A percentile compares a stretch with the other conserved stretches of the same genome.
Conservation (phyloP, 2,888 invertebrate genomes). For the Melieria picta region DNA sequence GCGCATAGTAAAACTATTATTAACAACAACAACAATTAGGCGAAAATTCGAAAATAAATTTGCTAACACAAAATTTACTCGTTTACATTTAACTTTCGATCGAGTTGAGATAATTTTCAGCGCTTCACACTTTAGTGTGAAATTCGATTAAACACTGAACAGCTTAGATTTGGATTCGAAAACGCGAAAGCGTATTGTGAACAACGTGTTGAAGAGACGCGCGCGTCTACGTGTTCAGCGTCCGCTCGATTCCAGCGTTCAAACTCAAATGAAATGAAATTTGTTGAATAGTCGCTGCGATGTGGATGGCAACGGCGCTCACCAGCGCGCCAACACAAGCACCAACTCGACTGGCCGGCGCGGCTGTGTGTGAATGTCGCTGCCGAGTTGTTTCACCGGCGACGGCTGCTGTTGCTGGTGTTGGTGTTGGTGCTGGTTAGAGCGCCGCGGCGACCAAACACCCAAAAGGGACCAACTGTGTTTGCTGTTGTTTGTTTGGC, state of each 20-base stretch:
- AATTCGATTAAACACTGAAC: too few species aligned
- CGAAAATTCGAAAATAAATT: too few species aligned
- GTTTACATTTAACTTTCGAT: too few species aligned
- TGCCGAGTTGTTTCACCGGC: neutral
- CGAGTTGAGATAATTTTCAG: too few species aligned
- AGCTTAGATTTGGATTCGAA: too few species aligned
- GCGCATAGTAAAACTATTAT: neutral
- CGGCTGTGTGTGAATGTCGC: neutral
- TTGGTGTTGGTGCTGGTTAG: neutral
- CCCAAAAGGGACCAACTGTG: conserved; percentile 34
- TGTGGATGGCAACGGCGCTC: conserved; percentile 36
- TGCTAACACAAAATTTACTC: too few species aligned
- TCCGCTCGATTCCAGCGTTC: conserved; percentile 51
- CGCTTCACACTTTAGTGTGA: too few species aligned
- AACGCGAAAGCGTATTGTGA: too few species aligned
- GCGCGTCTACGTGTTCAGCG: conserved; percentile 39
- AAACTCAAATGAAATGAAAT: conserved; percentile 52
- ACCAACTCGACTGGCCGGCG: conserved; percentile 1
- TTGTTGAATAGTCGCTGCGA: conserved; percentile 14
- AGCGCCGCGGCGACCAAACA: conserved; percentile 4
- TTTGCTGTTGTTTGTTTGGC: conserved; percentile 22
- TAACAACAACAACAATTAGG: conserved; percentile 4
- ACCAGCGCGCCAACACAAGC: conserved; percentile 6
- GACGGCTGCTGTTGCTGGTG: conserved; percentile 10
- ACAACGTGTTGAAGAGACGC: too few species aligned